These are phyloP conservation scores for Varanus salvator DNA, from an alignment of 2,113 vertebrate genomes.

Conservation along the genomic window DNA sequence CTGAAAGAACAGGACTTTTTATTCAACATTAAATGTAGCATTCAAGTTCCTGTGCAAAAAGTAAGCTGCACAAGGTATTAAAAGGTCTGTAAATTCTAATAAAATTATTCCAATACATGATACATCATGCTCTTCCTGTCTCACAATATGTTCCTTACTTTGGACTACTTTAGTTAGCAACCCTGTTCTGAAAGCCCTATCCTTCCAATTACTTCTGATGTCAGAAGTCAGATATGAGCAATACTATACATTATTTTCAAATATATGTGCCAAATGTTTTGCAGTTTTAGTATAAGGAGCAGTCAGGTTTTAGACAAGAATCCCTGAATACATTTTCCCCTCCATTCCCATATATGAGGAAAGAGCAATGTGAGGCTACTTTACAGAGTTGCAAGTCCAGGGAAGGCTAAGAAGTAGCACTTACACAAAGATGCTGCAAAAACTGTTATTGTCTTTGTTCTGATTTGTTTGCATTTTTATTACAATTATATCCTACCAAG, in stretches of 20 bases:
- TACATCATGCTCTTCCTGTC: not conserved
- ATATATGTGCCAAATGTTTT: too few species aligned
- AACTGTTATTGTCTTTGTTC: too few species aligned
- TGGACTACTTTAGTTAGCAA: too few species aligned
- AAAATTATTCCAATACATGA: not conserved
- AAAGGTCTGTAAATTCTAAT: not conserved
- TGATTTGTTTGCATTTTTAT: too few species aligned
- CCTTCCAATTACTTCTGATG: too few species aligned
- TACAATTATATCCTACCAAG: too few species aligned
- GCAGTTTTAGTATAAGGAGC: too few species aligned
- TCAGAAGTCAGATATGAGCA: too few species aligned
- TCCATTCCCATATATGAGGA: not conserved
- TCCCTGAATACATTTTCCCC: not conserved
- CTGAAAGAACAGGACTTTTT: not conserved
- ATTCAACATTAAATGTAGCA: not conserved
- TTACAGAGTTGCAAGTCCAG: not conserved
- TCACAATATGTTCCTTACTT: not conserved
- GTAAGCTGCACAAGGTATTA: not conserved
- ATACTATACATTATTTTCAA: too few species aligned
- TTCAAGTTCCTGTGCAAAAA: not conserved
- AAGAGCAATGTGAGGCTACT: not conserved
- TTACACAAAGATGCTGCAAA: not conserved
- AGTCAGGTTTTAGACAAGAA: too few species aligned
- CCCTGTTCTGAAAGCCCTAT: too few species aligned
- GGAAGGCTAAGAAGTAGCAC: too few species aligned